A percentile compares a stretch with the other conserved stretches of the same genome.
Conservation (phyloP, 2,797 vertebrate species). For the Anomalospiza imberbis region DNA sequence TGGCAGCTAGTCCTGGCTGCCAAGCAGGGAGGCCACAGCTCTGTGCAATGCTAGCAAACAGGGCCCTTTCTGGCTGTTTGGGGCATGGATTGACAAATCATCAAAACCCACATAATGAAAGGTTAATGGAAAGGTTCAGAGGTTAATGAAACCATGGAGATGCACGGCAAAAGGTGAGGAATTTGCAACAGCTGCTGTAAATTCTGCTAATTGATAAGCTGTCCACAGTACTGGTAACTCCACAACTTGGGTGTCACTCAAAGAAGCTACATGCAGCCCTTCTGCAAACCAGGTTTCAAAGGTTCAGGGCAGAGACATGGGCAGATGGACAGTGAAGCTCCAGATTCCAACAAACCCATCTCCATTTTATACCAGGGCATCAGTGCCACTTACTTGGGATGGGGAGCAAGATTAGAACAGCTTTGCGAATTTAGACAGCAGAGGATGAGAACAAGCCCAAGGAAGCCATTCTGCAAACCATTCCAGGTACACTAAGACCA, state of each 20-base stretch:
- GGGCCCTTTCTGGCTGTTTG: not conserved
- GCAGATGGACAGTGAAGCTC: not conserved
- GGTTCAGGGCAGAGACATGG: not conserved
- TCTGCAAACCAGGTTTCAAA: slow-evolving; percentile 4
- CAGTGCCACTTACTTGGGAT: not conserved
- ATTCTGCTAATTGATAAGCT: not conserved
- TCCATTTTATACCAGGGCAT: not conserved
- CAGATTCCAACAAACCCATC: not conserved
- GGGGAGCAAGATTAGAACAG: not conserved
- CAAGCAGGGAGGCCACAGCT: not conserved
- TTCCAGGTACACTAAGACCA: not conserved
- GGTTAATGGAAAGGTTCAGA: not conserved
- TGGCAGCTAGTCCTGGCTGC: not conserved
- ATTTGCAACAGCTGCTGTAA: not conserved
- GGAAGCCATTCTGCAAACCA: not conserved
- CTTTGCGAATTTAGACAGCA: not conserved
- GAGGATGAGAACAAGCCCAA: not conserved
- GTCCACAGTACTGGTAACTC: not conserved
- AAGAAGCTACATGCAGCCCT: not conserved
- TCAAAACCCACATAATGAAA: not conserved
- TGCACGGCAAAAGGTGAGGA: not conserved
- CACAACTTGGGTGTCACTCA: not conserved
- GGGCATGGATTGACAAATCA: not conserved
- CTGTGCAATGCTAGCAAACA: not conserved
- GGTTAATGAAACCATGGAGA: slow-evolving; percentile 39